Percentiles rank a stretch among this genome's conserved stretches.
Conservation (phyloP, 2,113 vertebrate genomes). For the Rattus rattus region DNA sequence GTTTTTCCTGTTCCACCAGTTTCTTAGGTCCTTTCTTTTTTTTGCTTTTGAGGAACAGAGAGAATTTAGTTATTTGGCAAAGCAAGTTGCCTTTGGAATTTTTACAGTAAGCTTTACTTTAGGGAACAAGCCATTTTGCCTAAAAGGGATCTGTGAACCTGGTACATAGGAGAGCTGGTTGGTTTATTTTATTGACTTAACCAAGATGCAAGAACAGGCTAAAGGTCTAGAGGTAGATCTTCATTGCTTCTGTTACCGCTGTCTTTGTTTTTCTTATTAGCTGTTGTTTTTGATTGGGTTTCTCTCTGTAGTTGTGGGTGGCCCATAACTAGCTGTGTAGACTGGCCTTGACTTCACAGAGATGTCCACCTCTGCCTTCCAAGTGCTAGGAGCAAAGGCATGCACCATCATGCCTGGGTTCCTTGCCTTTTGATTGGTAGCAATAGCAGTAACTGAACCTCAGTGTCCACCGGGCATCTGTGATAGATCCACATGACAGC, state of each 20-base stretch:
- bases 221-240: background rate
- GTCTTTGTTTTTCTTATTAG: background rate
- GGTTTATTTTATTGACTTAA: background rate
- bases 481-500: background rate
- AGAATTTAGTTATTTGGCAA: constrained; percentile 25
- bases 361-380: background rate
- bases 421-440: constrained; percentile 14
- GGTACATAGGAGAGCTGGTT: background rate
- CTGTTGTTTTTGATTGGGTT: background rate
- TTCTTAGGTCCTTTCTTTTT: background rate
- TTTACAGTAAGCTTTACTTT: constrained; percentile 49
- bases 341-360: background rate
- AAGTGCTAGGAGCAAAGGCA: background rate
- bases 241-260: constrained; percentile 20
- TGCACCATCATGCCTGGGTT: background rate
- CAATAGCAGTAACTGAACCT: constrained; percentile 1
- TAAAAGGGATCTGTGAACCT: background rate
- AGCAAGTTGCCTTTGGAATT: constrained; percentile 19
- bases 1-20: background rate
- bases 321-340: background rate
- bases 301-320: background rate
- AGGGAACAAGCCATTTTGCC: background rate
- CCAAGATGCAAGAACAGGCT: background rate
- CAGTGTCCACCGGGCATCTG: background rate
- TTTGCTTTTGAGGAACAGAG: background rate